Percentiles rank a stretch among this genome's conserved stretches.
phyloP scores from a whole-genome alignment of 2,888 invertebrate genomes.

The Choreutis nemorana region DNA sequence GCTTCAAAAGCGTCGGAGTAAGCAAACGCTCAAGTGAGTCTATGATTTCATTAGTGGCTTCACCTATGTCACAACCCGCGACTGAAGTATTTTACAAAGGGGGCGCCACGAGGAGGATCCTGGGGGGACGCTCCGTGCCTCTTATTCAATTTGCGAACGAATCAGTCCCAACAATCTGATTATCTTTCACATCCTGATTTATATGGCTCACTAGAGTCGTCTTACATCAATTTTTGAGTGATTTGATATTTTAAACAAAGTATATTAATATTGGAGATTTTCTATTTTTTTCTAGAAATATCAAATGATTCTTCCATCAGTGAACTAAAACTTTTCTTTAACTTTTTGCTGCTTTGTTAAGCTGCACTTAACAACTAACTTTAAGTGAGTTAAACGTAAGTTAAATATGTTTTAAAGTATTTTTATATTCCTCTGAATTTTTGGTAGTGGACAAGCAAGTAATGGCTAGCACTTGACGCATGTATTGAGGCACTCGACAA shows the following conservation, averaged over 20 bases:
- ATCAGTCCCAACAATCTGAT: constrained; percentile 61
- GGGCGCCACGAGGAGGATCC: constrained; percentile 19
- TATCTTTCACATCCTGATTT: constrained; percentile 57
- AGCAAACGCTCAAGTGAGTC: too few relatives aligned
- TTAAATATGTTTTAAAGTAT: too few relatives aligned
- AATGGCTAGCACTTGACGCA: constrained; percentile 47
- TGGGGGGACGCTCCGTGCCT: constrained; percentile 31
- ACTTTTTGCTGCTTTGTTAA: too few relatives aligned
- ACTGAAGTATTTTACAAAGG: constrained; percentile 27
- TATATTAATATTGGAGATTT: not conserved
- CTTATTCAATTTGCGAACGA: constrained; percentile 62
- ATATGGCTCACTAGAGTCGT: constrained; percentile 44
- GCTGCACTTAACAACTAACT: not conserved
- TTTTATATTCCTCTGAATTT: too few relatives aligned
- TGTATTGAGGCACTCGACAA: constrained; percentile 40
- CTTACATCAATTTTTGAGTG: not conserved
- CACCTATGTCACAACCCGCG: not conserved
- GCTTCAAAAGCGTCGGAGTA: too few relatives aligned
- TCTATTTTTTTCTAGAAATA: too few relatives aligned
- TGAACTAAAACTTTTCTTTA: too few relatives aligned
- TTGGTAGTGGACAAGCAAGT: constrained; percentile 44
- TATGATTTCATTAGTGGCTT: not conserved
- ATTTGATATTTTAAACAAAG: too few relatives aligned
- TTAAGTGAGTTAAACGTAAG: constrained; percentile 1
- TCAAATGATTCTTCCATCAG: too few relatives aligned